A percentile compares a stretch with the other conserved stretches of the same genome.
Conservation (phyloP, 35 echinoderm and acorn worm species). For the Apostichopus californicus region DNA sequence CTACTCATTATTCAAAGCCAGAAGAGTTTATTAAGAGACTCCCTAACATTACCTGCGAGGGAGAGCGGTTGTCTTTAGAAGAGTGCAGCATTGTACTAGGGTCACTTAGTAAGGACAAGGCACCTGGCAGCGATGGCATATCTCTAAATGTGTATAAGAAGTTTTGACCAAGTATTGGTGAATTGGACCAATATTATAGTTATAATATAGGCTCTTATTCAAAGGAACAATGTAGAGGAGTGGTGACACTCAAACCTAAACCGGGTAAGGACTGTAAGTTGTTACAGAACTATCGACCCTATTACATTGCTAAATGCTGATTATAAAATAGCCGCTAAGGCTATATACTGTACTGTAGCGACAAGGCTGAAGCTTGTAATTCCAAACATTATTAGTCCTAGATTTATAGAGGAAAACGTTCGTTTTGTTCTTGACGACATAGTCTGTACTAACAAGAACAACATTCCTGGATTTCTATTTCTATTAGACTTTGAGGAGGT, state of each 20-base stretch:
- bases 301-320: conserved; percentile 16
- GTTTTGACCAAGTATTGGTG: not conserved
- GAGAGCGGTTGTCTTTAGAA: too few relatives aligned
- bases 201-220: not conserved
- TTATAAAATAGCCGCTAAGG: conserved; percentile 34
- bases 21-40: too few relatives aligned
- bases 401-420: too few relatives aligned
- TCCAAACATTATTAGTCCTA: too few relatives aligned
- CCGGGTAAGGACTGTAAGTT: not conserved
- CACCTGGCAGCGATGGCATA: conserved; percentile 40
- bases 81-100: too few relatives aligned
- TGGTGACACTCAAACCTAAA: conserved; percentile 16
- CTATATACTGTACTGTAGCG: not conserved
- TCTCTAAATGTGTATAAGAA: conserved; percentile 11
- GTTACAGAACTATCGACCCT: conserved; percentile 3
- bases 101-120: not conserved
- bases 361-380: not conserved
- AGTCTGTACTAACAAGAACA: too few relatives aligned
- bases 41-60: too few relatives aligned
- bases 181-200: not conserved
- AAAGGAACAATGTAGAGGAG: not conserved
- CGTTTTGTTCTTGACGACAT: too few relatives aligned
- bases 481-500: too few relatives aligned
- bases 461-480: too few relatives aligned
- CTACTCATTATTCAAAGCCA: too few relatives aligned